Conservation (phyloP, 2,797 vertebrate species). For the Setipinna tenuifilis region DNA sequence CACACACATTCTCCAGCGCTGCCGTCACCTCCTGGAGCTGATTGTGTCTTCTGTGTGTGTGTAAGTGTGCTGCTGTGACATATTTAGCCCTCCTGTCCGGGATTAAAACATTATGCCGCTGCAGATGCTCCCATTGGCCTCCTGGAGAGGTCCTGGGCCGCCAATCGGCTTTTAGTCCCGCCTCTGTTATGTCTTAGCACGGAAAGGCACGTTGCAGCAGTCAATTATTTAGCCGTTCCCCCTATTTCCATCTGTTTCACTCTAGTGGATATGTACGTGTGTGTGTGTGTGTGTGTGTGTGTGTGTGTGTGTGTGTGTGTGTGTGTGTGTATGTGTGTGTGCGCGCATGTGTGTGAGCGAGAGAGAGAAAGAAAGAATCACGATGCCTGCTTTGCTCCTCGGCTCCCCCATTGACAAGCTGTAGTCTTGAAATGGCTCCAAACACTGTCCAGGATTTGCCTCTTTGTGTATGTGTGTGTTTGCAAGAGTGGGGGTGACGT, state of each 20-base stretch:
- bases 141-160: neutral
- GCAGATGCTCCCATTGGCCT: conserved; percentile 29
- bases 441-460: conserved; percentile 8
- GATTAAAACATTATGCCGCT: conserved; percentile 42
- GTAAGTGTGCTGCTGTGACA: conserved; percentile 45
- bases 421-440: conserved; percentile 10
- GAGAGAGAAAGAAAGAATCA: neutral
- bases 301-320: neutral
- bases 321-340: no score
- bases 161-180: conserved; percentile 33
- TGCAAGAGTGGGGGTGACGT: neutral
- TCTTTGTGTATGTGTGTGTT: conserved; percentile 13
- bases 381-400: neutral
- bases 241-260: conserved; percentile 12
- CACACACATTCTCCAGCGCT: neutral
- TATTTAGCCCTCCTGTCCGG: conserved; percentile 37
- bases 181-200: conserved; percentile 32
- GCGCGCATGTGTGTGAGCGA: no score
- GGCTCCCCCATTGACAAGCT: neutral
- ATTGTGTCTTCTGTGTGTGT: conserved; percentile 41
- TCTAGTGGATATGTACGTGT: conserved; percentile 2
- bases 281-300: neutral
- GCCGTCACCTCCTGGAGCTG: neutral
- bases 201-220: conserved; percentile 35
- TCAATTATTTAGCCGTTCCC: conserved; percentile 55